Evolutionary conservation across 1,140 invertebrate genomes (phyloP).

Genomic region (Andrena cerasifolii): DNA sequence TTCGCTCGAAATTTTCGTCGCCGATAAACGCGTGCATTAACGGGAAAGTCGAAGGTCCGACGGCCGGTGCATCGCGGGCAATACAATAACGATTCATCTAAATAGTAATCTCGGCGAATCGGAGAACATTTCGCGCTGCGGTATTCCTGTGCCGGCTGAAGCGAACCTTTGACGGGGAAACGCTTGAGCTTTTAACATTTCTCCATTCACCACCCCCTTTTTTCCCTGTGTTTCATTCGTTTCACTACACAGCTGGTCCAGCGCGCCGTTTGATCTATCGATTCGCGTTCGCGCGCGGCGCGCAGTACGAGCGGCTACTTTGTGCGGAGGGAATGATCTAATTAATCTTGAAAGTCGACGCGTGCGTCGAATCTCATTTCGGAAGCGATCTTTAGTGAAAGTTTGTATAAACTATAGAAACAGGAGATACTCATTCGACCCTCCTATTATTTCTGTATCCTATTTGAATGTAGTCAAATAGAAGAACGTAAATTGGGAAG

Average conservation of each 20-base stretch:
- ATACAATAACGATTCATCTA: background rate
- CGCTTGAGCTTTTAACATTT: background rate
- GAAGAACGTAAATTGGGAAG: too few species aligned
- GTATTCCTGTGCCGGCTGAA: too few species aligned
- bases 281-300: background rate
- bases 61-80: too few species aligned
- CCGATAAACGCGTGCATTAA: background rate
- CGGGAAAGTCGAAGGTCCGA: too few species aligned
- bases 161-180: background rate
- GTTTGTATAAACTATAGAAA: too few species aligned
- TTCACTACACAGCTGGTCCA: background rate
- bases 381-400: too few species aligned
- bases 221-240: background rate
- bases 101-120: constrained; percentile 4
- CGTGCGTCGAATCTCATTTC: too few species aligned
- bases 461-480: too few species aligned
- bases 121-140: background rate
- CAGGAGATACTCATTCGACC: too few species aligned
- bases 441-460: too few species aligned
- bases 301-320: background rate
- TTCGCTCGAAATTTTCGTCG: constrained; percentile 1
- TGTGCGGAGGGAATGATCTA: background rate
- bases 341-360: background rate
- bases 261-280: background rate
- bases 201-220: background rate